Base-by-base conservation (phyloP, 2,797 vertebrate species). In the Cynodonichthys magdalenae region DNA sequence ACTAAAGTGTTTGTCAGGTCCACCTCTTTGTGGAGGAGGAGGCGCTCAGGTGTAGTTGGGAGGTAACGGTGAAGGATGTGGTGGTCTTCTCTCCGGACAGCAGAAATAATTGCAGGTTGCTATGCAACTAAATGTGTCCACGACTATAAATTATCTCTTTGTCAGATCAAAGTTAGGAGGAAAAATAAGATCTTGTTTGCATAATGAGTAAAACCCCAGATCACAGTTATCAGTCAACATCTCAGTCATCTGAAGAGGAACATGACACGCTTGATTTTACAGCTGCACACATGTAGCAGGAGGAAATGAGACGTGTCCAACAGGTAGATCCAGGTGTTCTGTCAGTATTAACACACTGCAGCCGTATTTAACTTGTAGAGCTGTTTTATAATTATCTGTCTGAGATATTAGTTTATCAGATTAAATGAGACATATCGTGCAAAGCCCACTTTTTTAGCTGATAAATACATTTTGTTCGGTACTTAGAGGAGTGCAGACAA, bases 91-190 rank as follows among this genome's bases (percentile, higher is more conserved):
- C 75, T 80, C 79, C 67, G 77, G 81, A 83, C 83, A 69, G 77
- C 80, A 77, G 79, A 67, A 66, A 59, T 90, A 90, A 92, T 92
- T 91, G 81, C 81, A 71, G 79, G 92, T 92, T 92, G 90, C 90
- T 87, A 90, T 82, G 91, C 89, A 81, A 93, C 91, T 63, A 81
- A 87, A 90, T 80, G 79, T 82, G 83, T 86, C 80, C 80, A 75
- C 68, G 14, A 57, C 71, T 69, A 74, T 84, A 71, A 92, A 87
- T 92, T 86, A 86, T 88, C 81, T 78, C 65, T 73, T 59, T 63
- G 86, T 86, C 88, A 77, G 80, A 71, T 47, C 72, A 83, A 88
- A 85, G 69, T 80, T 81, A 67, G 68, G 84, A 91, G 87, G 3
- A 83, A 88, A 84, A 77, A 84, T 41, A 80, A 59, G 18, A 73